These are phyloP conservation scores for Ylistrum balloti DNA, from an alignment of 1,140 invertebrate genomes.

Conservation along the genomic window DNA sequence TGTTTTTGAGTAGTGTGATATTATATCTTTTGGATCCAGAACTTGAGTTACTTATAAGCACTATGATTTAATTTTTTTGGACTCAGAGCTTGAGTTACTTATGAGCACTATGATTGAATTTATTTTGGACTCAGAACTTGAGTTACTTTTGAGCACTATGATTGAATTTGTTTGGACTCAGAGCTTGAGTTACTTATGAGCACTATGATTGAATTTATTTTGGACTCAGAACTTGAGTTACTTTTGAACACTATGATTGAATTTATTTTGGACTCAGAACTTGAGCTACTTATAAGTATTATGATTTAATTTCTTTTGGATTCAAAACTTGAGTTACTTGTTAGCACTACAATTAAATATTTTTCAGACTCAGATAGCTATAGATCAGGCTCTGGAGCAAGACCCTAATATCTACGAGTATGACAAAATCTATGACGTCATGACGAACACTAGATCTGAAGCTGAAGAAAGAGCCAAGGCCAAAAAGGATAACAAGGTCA, in stretches of 20 bases:
- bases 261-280: slow-evolving; percentile 79
- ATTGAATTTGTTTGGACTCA: background rate
- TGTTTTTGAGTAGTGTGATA: background rate
- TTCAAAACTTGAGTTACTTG: too few relatives aligned
- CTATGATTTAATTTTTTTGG: background rate
- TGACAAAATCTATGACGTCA: slow-evolving; percentile 96
- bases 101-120: background rate
- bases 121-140: too few relatives aligned
- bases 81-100: too few relatives aligned
- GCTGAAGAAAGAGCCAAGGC: slow-evolving; percentile 72
- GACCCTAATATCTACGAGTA: slow-evolving; percentile 97
- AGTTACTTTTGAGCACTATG: background rate
- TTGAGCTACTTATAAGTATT: too few relatives aligned
- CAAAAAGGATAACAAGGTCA: slow-evolving; percentile 70
- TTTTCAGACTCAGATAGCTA: slow-evolving; percentile 81
- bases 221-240: too few relatives aligned
- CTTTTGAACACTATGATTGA: background rate
- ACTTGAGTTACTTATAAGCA: background rate
- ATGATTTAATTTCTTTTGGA: slow-evolving; percentile 76
- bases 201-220: background rate
- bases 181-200: too few relatives aligned
- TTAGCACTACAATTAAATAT: too few relatives aligned
- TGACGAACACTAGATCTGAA: slow-evolving; percentile 87
- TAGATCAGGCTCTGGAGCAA: slow-evolving; percentile 90
- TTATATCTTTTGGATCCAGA: too few relatives aligned